phyloP scores from a whole-genome alignment of 2,888 invertebrate species.

The Nezara viridula region DNA sequence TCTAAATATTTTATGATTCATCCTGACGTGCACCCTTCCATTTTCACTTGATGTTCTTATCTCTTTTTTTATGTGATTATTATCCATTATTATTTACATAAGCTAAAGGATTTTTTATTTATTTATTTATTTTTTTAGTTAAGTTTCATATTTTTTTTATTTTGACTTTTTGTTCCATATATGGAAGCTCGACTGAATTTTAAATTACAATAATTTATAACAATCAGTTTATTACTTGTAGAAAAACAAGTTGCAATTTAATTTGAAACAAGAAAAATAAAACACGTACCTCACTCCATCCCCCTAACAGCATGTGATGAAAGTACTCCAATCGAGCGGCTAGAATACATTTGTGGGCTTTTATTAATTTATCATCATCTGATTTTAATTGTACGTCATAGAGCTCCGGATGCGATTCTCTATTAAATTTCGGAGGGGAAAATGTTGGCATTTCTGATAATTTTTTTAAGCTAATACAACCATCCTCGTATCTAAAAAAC shows the following conservation, averaged over 20 bases:
- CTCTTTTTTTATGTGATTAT: too few species aligned
- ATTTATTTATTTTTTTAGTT: too few species aligned
- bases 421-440: slow-evolving; percentile 57
- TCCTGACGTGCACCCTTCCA: too few species aligned
- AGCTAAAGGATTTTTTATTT: too few species aligned
- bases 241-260: too few species aligned
- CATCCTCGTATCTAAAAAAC: slow-evolving; percentile 66
- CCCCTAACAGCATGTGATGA: slow-evolving; percentile 83
- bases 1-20: too few species aligned
- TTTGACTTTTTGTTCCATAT: too few species aligned
- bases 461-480: slow-evolving; percentile 62
- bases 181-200: too few species aligned
- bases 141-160: too few species aligned
- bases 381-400: slow-evolving; percentile 69
- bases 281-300: slow-evolving; percentile 79
- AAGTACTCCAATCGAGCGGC: slow-evolving; percentile 88
- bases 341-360: slow-evolving; percentile 86
- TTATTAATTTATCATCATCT: slow-evolving; percentile 70
- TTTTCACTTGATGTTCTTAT: too few species aligned
- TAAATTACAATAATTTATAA: too few species aligned
- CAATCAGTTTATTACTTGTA: neutral
- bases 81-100: too few species aligned
- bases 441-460: neutral
- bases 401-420: slow-evolving; percentile 66
- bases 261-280: slow-evolving; percentile 5